Conservation (phyloP, 2,888 invertebrate genomes). For the Volucella bombylans region DNA sequence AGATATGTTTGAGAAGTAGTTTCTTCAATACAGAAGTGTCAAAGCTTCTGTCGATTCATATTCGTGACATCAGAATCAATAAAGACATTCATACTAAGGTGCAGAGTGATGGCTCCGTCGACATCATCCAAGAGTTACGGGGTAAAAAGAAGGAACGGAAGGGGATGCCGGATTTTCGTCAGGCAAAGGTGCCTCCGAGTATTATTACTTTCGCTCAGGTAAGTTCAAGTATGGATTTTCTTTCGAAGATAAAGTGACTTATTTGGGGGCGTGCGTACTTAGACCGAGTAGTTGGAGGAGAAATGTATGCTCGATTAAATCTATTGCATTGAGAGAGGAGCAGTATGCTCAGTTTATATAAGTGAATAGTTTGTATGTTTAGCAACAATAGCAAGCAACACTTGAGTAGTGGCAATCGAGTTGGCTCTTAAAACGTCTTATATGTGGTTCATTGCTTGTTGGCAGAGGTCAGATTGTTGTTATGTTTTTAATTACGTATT, state of each 20-base stretch:
- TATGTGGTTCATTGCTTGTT: too few species aligned
- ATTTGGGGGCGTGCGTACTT: too few species aligned
- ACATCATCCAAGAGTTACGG: constrained; percentile 75
- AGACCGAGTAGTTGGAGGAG: too few species aligned
- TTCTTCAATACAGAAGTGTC: constrained; percentile 94
- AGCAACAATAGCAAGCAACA: too few species aligned
- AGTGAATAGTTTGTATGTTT: too few species aligned
- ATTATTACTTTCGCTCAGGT: constrained; percentile 93
- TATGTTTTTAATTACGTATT: too few species aligned
- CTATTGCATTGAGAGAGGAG: too few species aligned
- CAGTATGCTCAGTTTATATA: too few species aligned
- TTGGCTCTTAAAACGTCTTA: too few species aligned
- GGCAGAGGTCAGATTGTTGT: too few species aligned
- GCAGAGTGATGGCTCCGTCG: constrained; percentile 74
- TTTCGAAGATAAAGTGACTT: neutral
- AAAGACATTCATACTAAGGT: constrained; percentile 86
- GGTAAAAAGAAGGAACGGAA: constrained; percentile 55
- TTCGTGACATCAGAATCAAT: constrained; percentile 90
- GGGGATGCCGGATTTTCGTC: constrained; percentile 86
- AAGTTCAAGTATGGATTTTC: constrained; percentile 73
- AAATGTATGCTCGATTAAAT: too few species aligned
- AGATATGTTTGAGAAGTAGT: constrained; percentile 92
- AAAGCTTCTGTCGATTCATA: constrained; percentile 91
- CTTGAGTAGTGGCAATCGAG: too few species aligned
- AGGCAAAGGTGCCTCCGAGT: constrained; percentile 90